These are phyloP conservation scores for Hylaeus anthracinus DNA, from an alignment of 1,140 invertebrate species.

Conservation along the genomic window DNA sequence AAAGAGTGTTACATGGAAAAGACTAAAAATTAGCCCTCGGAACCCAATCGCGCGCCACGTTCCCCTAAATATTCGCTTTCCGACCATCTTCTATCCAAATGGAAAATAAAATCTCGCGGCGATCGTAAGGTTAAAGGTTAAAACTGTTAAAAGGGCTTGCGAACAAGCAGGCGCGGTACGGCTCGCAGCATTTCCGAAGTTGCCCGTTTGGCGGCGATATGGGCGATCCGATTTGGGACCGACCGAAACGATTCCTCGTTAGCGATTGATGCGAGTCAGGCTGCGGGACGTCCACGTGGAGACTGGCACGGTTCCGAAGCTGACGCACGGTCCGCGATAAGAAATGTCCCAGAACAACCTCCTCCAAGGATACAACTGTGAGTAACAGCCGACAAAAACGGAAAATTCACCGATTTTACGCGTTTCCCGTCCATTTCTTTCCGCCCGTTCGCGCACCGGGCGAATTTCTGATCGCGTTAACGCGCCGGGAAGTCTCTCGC, in stretches of 20 bases:
- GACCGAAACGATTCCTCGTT: conserved; percentile 26
- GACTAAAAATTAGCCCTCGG: no score
- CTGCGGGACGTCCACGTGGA: conserved; percentile 51
- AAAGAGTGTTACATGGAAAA: no score
- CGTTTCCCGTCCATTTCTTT: not conserved
- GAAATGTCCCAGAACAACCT: conserved; percentile 67
- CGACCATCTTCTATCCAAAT: no score
- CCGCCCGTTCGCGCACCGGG: not conserved
- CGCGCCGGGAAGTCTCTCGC: not conserved
- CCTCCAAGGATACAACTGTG: conserved; percentile 68
- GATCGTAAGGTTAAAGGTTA: not conserved
- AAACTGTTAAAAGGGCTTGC: not conserved
- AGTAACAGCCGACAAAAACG: conserved; percentile 46
- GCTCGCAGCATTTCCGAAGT: not conserved
- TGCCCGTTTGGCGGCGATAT: conserved; percentile 47
- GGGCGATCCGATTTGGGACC: conserved; percentile 14
- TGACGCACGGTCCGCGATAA: conserved; percentile 37
- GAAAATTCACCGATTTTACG: no score
- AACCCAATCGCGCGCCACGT: no score
- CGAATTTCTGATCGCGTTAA: not conserved
- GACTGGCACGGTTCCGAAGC: conserved; percentile 33
- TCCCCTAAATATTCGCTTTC: no score
- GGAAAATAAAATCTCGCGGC: no score
- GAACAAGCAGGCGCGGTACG: conserved; percentile 19
- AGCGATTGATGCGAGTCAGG: conserved; percentile 52